These are phyloP conservation scores for Catagonus wagneri DNA, from an alignment of 2,113 vertebrate genomes.

Conservation along the genomic window DNA sequence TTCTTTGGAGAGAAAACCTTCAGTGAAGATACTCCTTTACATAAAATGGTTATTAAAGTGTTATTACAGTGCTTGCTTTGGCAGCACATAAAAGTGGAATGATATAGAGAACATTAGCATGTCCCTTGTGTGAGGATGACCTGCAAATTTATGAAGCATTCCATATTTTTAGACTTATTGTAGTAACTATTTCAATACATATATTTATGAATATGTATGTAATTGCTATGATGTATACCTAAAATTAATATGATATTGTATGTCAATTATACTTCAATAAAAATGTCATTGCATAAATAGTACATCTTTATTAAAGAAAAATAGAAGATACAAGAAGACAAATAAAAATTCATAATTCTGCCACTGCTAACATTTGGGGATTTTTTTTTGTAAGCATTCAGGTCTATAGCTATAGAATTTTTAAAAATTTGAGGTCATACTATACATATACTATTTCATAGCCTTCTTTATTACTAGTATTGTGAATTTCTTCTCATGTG, in stretches of 20 bases:
- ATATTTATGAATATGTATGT: neutral
- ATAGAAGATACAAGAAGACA: neutral
- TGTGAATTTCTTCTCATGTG: conserved; percentile 17
- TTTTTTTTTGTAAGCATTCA: neutral
- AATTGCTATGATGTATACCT: neutral
- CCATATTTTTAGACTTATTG: neutral
- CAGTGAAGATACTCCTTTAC: neutral
- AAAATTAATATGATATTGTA: neutral
- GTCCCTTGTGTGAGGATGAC: neutral
- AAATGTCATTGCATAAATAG: neutral
- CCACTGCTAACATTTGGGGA: neutral
- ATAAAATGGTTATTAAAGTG: neutral
- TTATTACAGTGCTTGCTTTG: neutral
- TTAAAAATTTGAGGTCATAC: neutral
- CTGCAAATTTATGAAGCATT: neutral
- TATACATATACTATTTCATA: conserved; percentile 5
- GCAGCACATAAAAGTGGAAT: neutral
- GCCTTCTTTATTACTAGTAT: neutral
- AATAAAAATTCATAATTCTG: neutral
- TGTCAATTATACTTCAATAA: neutral
- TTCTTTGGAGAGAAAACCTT: conserved; percentile 2
- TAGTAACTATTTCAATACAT: neutral
- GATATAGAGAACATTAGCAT: neutral
- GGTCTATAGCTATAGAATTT: neutral
- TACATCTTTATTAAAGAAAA: conserved; percentile 43